Percentiles rank a stretch among this genome's conserved stretches.
Evolutionary conservation across 2,113 vertebrate genomes (phyloP).

Genomic region (Mormyrus lacerda): DNA sequence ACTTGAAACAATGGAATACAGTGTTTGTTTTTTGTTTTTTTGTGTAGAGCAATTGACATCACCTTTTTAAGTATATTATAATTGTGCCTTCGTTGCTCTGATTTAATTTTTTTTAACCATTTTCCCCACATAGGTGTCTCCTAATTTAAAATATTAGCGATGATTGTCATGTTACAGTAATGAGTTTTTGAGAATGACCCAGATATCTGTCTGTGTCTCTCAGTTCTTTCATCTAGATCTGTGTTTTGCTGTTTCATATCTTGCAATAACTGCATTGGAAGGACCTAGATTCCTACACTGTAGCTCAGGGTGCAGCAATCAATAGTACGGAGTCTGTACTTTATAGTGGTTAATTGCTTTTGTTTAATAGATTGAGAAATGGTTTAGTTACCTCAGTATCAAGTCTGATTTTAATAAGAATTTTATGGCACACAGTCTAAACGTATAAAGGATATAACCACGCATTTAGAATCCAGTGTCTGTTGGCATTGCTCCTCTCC

Average conservation of each 20-base stretch:
- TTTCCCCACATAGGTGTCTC: neutral
- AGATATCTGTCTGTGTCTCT: neutral
- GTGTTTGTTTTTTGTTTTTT: too few relatives aligned
- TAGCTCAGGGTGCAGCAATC: neutral
- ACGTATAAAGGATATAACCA: neutral
- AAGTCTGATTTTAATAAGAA: neutral
- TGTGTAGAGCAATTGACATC: too few relatives aligned
- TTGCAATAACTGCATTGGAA: neutral
- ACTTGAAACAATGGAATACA: too few relatives aligned
- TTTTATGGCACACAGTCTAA: neutral
- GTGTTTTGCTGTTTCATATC: neutral
- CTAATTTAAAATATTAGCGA: neutral
- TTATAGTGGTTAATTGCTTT: neutral
- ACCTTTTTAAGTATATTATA: too few relatives aligned
- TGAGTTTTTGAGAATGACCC: neutral
- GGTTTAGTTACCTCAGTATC: neutral
- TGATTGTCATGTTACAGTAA: neutral
- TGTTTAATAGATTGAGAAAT: neutral
- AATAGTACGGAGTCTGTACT: neutral
- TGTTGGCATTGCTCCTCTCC: neutral
- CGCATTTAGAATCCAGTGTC: neutral
- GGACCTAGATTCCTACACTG: neutral
- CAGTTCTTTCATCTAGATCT: neutral
- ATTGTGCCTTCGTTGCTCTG: neutral
- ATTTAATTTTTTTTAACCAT: neutral